Evolutionary conservation across 2,113 vertebrate genomes (phyloP).

Genomic region (Pogonocichla stellata): DNA sequence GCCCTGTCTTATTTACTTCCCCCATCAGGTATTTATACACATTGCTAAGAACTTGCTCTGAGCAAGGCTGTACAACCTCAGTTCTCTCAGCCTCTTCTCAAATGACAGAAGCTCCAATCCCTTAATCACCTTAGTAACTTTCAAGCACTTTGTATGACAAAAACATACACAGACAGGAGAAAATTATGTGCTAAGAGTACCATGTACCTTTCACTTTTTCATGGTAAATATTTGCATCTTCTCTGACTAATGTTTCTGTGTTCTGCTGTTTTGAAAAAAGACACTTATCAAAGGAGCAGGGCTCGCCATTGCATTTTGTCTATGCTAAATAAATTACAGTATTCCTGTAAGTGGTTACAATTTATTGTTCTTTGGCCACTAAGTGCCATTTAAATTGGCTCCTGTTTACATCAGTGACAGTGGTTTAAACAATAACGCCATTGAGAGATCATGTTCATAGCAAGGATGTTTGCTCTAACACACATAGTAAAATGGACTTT

Average conservation of each 20-base stretch:
- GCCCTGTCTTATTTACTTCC: background rate
- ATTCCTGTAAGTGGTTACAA: background rate
- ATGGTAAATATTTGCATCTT: background rate
- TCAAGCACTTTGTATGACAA: background rate
- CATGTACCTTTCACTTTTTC: background rate
- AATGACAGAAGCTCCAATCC: background rate
- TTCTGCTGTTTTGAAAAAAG: background rate
- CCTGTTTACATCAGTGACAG: background rate
- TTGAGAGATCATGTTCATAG: background rate
- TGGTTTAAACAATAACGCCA: background rate
- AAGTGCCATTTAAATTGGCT: background rate
- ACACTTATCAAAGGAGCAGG: background rate
- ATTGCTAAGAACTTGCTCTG: background rate
- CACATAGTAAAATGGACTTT: background rate
- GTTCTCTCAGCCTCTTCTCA: background rate
- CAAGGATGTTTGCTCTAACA: background rate
- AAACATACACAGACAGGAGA: background rate
- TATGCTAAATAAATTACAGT: background rate
- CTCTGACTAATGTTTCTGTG: background rate
- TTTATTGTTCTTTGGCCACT: background rate
- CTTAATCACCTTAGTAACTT: background rate
- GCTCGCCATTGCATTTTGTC: background rate
- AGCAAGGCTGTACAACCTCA: background rate
- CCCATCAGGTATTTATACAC: background rate
- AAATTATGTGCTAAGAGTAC: background rate